Evolutionary conservation across 1,140 invertebrate genomes (phyloP), one percentile per base, ranked within the genome.

Genomic region (Diploscapter pachys): DNA sequence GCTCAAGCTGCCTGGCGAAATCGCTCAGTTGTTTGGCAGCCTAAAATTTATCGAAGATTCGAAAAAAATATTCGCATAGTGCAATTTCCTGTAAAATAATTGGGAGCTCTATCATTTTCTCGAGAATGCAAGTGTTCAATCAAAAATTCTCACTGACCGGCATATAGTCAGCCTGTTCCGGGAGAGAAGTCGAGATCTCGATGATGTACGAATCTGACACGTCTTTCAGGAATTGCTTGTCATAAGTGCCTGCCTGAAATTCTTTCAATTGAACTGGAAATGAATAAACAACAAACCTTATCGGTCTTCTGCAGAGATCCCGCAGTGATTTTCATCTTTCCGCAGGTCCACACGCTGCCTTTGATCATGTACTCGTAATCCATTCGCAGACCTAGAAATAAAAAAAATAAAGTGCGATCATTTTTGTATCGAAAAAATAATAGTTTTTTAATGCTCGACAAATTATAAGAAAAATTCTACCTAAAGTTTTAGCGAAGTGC

Each of bases 341-440:
- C 66, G 49, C 67, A 67, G 9, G 77, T 76, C 63, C 63, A 78
- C 54, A 71, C n/a, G 11, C 62, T 67, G 51, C 77, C 77, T 57
- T 78, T 75, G 4, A 74, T 49, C 1, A 78, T 67, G 57, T 67
- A 78, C 56, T 78, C 77, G 54, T 76, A 78, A 62, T 78, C 77
- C 73, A 78, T 77, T 31, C 77, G 75, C 5, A 78, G 55, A 65
- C 77, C 75, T 56, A 51, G 68, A 9, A 31, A 31, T 31, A 48
- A 8, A 64, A 59, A 11, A 9, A 59, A 59, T 59, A 59, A 13
- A 59, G 13, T 59, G 2, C 9, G 57, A 11, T 2, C 57, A 59
- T 11, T 11, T 9, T 9, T 2, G 13, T 13, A 59, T 11, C 13
- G 57, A 59, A 9, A 9, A 59, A 11, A 13, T 9, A 59, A 59